Conservation (phyloP, 2,888 invertebrate genomes). For the Zhuqinia jingwanae region DNA sequence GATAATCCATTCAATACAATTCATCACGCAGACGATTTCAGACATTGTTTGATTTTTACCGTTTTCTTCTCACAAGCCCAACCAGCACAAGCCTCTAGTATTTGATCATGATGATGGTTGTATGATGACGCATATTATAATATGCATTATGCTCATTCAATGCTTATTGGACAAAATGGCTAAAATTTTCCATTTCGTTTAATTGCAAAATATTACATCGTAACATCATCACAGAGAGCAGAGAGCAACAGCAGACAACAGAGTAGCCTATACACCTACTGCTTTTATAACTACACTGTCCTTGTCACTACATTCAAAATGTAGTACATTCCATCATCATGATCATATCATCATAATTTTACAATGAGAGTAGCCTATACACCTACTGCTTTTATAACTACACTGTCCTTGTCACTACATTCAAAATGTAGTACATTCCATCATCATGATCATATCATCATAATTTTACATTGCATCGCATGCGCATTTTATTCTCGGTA, state of each 20-base stretch:
- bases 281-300: slow-evolving; percentile 32
- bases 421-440: slow-evolving; percentile 1
- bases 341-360: not conserved
- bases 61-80: not conserved
- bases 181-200: not conserved
- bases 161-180: no score
- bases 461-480: not conserved
- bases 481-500: not conserved
- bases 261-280: slow-evolving; percentile 28
- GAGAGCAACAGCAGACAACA: no score
- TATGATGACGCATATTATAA: no score
- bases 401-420: slow-evolving; percentile 54
- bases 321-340: slow-evolving; percentile 9
- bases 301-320: slow-evolving; percentile 43
- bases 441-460: not conserved
- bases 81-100: not conserved
- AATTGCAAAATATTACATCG: slow-evolving; percentile 6
- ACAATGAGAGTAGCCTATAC: not conserved
- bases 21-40: slow-evolving; percentile 8
- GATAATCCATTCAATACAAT: not conserved
- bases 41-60: slow-evolving; percentile 22
- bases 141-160: no score
- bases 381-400: slow-evolving; percentile 35
- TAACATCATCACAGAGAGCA: not conserved
- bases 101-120: no score